Conservation (phyloP, 1,140 invertebrate genomes). For the Saccostrea echinata region DNA sequence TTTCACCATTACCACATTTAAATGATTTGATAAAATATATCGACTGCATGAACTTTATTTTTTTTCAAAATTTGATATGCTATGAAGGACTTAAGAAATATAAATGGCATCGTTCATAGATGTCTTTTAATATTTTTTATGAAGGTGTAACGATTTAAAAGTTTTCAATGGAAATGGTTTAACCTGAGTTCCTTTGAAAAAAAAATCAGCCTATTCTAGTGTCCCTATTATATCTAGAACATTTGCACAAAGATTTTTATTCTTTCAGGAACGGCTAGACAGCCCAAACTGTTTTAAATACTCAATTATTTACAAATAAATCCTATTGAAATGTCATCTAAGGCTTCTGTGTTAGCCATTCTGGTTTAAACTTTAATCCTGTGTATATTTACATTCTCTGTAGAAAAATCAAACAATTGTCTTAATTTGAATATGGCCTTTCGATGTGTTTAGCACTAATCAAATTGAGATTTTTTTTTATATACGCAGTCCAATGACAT, state of each 20-base stretch:
- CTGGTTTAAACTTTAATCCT: slow-evolving; percentile 6
- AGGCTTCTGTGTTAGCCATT: not conserved
- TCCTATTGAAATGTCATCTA: not conserved
- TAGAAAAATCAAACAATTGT: slow-evolving; percentile 7
- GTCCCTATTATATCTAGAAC: not conserved
- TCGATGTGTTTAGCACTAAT: not conserved
- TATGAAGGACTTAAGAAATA: too few relatives aligned
- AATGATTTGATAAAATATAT: too few relatives aligned
- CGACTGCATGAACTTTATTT: too few relatives aligned
- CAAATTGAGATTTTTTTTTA: not conserved
- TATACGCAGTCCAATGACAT: not conserved
- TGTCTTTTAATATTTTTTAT: too few relatives aligned
- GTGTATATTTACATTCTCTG: slow-evolving; percentile 11
- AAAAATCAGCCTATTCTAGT: not conserved
- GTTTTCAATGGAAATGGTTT: too few relatives aligned
- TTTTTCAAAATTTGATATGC: too few relatives aligned
- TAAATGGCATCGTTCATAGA: too few relatives aligned
- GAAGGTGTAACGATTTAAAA: too few relatives aligned
- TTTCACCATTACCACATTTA: too few relatives aligned
- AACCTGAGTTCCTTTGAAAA: too few relatives aligned
- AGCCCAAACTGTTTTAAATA: not conserved
- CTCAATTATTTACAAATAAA: slow-evolving; percentile 12
- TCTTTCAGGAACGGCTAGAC: not conserved
- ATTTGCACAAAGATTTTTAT: not conserved
- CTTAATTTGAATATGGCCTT: not conserved